phyloP scores from a whole-genome alignment of 1,140 invertebrate genomes.

The Neodiprion virginianus region DNA sequence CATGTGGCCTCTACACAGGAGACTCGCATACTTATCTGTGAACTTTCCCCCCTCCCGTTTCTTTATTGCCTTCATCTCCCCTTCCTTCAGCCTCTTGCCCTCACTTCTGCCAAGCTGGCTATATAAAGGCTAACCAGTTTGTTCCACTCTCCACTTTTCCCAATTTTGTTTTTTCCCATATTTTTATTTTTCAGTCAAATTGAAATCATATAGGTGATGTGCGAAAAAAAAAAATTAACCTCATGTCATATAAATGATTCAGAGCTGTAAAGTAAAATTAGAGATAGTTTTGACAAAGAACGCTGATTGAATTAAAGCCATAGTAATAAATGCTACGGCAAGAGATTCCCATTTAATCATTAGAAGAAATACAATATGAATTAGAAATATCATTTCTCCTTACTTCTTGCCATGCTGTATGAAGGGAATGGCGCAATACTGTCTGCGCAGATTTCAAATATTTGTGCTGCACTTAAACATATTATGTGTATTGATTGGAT shows the following conservation, averaged over 20 bases:
- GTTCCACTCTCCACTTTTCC: constrained; percentile 50
- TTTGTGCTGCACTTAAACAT: neutral
- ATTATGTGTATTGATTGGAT: constrained; percentile 9
- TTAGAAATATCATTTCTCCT: neutral
- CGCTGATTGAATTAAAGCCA: neutral
- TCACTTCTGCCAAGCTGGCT: constrained; percentile 9
- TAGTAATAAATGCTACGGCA: neutral
- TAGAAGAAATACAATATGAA: neutral
- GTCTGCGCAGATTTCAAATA: neutral
- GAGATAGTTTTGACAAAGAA: too few relatives aligned
- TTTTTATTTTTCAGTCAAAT: constrained; percentile 29
- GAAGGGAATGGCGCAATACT: neutral
- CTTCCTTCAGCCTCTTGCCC: constrained; percentile 33
- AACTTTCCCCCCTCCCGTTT: constrained; percentile 15
- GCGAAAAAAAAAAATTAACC: neutral
- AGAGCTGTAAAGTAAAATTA: too few relatives aligned
- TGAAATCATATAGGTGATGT: constrained; percentile 31
- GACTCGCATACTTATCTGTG: constrained; percentile 3
- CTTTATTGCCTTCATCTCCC: constrained; percentile 34
- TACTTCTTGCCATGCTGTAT: neutral
- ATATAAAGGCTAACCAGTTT: constrained; percentile 59
- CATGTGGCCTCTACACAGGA: neutral
- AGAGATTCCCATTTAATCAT: neutral
- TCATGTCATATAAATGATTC: too few relatives aligned
- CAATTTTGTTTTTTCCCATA: too few relatives aligned